Percentiles rank a stretch among this genome's conserved stretches.
These are phyloP conservation scores for Chitala chitala DNA, from an alignment of 2,113 vertebrate species.

Conservation along the genomic window DNA sequence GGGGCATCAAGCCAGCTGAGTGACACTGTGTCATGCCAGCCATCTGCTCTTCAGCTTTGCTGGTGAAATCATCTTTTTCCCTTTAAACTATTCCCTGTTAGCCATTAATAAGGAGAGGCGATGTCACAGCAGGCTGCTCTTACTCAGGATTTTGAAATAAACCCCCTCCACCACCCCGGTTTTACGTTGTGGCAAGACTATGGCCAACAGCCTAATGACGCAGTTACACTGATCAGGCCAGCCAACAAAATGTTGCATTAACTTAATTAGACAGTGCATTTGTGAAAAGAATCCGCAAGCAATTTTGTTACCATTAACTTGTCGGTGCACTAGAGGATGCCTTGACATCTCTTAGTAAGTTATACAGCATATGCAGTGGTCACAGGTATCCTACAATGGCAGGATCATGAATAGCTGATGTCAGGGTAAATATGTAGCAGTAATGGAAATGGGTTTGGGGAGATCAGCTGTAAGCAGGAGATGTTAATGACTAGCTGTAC, in stretches of 20 bases:
- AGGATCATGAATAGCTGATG: too few relatives aligned
- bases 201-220: slow-evolving; percentile 1
- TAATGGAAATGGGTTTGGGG: neutral
- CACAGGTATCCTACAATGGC: too few relatives aligned
- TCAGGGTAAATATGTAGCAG: neutral
- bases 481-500: neutral
- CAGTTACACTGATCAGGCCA: slow-evolving; percentile 16
- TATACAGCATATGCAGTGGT: too few relatives aligned
- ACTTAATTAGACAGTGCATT: slow-evolving; percentile 13
- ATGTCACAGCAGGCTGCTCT: neutral
- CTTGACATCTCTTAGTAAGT: neutral
- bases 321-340: neutral
- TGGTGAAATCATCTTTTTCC: neutral
- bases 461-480: neutral
- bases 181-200: slow-evolving; percentile 1
- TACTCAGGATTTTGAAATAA: slow-evolving; percentile 5
- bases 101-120: neutral
- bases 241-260: slow-evolving; percentile 18
- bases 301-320: slow-evolving; percentile 13
- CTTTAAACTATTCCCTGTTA: neutral
- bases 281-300: neutral
- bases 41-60: neutral
- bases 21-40: neutral
- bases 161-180: slow-evolving; percentile 4
- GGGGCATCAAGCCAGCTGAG: too few relatives aligned